Base-by-base conservation (phyloP, 2,797 vertebrate genomes). In the Gymnothorax javanicus region DNA sequence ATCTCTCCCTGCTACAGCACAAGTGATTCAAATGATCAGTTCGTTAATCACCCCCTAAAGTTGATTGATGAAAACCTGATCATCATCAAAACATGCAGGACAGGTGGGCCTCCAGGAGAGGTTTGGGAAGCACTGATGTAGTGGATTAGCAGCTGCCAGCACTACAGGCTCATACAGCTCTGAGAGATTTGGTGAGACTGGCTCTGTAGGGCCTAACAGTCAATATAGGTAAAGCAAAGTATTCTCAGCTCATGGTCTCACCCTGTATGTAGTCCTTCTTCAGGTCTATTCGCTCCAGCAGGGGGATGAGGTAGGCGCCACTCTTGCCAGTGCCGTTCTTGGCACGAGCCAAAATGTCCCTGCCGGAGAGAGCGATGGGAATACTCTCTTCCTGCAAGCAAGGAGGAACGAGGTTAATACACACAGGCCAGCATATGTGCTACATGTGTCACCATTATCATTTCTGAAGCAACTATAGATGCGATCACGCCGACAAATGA, bases 241-340 rank as follows among this genome's bases (percentile, higher is more conserved):
- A 27, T 27, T 81, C 33, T 23, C 6, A 54, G 56, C 58, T 62
- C 75, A 86, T 33, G 0, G 12, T 52, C 93, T 91, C 86, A 96
- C 96, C 96, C 91, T 96, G 96, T 88, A 96, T 94, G 86, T 94
- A 89, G 92, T 95, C 94, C 88, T 95, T 96, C 89, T 95, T 96
- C 71, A 95, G 90, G 89, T 96, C 95, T 88, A 96, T 94, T 89
- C 94, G 94, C 92, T 96, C 95, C 83, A 96, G 92, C 23, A 96
- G 92, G 89, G 96, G 96, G 87, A 96, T 96, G 93, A 96, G 96
- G 94, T 96, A 96, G 90, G 96, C 96, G 85, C 95, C 95, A 88
- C 96, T 96, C 91, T 96, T 96, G 84, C 96, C 96, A 52, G 96
- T 96, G 86, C 96, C 96, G 85, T 96, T 96, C 90, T 96, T 96